Base-by-base conservation (phyloP, 2,113 vertebrate genomes). In the Brachypodius melanocephalos region DNA sequence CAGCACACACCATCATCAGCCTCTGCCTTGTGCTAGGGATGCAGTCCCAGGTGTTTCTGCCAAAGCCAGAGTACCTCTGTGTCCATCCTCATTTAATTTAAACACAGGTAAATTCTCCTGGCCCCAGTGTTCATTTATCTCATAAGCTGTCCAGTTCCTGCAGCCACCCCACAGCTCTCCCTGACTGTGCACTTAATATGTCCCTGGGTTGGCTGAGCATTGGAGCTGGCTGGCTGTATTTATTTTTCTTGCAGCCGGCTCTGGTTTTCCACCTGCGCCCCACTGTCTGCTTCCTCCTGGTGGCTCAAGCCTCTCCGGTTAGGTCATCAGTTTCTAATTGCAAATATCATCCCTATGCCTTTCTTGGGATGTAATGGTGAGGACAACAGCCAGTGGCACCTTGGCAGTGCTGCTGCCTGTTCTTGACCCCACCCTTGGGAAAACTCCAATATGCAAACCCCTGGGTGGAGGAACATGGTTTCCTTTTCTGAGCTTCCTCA, bases 201-300 rank as follows among this genome's bases (percentile, higher is more conserved):
- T 90, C 77, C 93, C 79, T 92, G 74, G 57, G 43, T 8, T 82
- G 71, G 71, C 85, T 93, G 82, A 85, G 82, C 54, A 28, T 19
- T 58, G 71, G 90, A 76, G 34, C 58, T 82, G 74, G 62, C 67
- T 88, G 76, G 25, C n/a, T 86, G 89, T 79, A 55, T 90, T 88
- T 88, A 49, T 62, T 92, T 91, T 83, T n/a, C 67, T 54, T 66
- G 51, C 67, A 85, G 54, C 68, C 88, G 67, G 68, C 38, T 52
- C 63, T 71, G 59, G 55, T 52, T 94, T 85, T 67, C 67, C 77
- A 86, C 83, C 73, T 90, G 73, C 0, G 0, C 36, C 85, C 58
- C 0, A 0, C 62, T 62, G 49, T 34, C 73, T 43, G 43, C 77
- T 90, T 59, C 36, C 19, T 84, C 58, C 40, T 4, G 1, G 58